Evolutionary conservation across 2,888 invertebrate genomes (phyloP).

Genomic region (Lagria hirta): DNA sequence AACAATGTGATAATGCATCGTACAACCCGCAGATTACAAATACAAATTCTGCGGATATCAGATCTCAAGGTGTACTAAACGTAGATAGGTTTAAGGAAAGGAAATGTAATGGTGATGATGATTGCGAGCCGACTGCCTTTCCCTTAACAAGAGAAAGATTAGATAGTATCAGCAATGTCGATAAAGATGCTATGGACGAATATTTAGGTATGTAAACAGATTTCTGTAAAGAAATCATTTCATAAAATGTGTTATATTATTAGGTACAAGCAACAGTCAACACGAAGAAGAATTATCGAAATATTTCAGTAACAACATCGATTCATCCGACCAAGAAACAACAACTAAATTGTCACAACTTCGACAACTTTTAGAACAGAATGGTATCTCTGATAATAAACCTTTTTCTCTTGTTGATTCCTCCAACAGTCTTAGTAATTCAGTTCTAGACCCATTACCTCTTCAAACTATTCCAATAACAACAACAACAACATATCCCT

Average conservation of each 20-base stretch:
- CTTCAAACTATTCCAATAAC: slow-evolving; percentile 8
- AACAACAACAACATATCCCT: too few species aligned
- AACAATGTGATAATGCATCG: slow-evolving; percentile 52
- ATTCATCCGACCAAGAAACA: slow-evolving; percentile 42
- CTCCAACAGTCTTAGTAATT: slow-evolving; percentile 12
- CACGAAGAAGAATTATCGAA: slow-evolving; percentile 83
- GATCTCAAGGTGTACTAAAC: slow-evolving; percentile 50
- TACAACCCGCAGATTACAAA: slow-evolving; percentile 46
- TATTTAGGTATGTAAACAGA: slow-evolving; percentile 61
- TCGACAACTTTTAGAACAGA: slow-evolving; percentile 64
- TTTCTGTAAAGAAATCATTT: not conserved
- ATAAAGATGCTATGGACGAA: slow-evolving; percentile 79
- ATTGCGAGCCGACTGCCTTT: slow-evolving; percentile 38
- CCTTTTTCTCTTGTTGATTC: slow-evolving; percentile 17
- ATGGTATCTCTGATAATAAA: slow-evolving; percentile 41
- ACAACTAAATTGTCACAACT: slow-evolving; percentile 69
- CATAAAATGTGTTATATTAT: slow-evolving; percentile 3
- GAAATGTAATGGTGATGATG: slow-evolving; percentile 35
- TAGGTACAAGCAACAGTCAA: slow-evolving; percentile 70
- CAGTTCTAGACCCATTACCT: slow-evolving; percentile 19
- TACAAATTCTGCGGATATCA: slow-evolving; percentile 41
- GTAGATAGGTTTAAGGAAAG: slow-evolving; percentile 43
- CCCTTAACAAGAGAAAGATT: slow-evolving; percentile 62
- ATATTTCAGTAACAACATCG: slow-evolving; percentile 68
- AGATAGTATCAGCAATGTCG: slow-evolving; percentile 74